A percentile compares a stretch with the other conserved stretches of the same genome.
These are phyloP conservation scores for Crocuta crocuta DNA, from an alignment of 2,113 vertebrate species.

Conservation along the genomic window DNA sequence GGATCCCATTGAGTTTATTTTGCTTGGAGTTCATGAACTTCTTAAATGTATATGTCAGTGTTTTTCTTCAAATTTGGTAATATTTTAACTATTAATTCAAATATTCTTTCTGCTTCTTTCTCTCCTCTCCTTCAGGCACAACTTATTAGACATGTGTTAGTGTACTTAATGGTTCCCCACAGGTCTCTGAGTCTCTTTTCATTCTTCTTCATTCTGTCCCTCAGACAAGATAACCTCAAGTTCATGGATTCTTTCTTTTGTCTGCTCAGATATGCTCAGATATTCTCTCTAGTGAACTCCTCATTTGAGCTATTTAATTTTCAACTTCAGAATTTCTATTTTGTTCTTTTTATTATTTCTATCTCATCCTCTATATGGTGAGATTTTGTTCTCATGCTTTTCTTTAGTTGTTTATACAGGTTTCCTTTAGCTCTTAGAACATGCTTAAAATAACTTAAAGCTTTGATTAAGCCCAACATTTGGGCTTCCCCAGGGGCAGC, in stretches of 20 bases:
- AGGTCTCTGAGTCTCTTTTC: background rate
- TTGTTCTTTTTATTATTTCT: background rate
- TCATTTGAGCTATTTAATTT: background rate
- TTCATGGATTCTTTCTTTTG: background rate
- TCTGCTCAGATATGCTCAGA: background rate
- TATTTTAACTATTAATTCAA: background rate
- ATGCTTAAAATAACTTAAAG: background rate
- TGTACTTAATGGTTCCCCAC: background rate
- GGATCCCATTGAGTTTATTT: background rate
- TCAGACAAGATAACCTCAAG: background rate
- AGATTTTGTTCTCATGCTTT: background rate
- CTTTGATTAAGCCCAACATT: background rate
- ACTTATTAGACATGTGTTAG: background rate
- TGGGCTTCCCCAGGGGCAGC: background rate
- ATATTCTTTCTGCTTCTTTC: background rate
- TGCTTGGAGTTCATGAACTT: background rate
- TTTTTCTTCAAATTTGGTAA: background rate
- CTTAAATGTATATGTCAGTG: background rate
- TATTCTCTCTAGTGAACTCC: background rate
- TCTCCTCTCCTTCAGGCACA: background rate
- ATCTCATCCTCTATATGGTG: background rate
- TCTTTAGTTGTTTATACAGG: background rate
- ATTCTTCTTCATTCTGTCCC: background rate
- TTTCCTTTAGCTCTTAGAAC: background rate
- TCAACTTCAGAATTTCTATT: background rate